Percentiles rank a stretch among this genome's conserved stretches.
Conservation (phyloP, 2,888 invertebrate genomes). For the Diogma glabrata region DNA sequence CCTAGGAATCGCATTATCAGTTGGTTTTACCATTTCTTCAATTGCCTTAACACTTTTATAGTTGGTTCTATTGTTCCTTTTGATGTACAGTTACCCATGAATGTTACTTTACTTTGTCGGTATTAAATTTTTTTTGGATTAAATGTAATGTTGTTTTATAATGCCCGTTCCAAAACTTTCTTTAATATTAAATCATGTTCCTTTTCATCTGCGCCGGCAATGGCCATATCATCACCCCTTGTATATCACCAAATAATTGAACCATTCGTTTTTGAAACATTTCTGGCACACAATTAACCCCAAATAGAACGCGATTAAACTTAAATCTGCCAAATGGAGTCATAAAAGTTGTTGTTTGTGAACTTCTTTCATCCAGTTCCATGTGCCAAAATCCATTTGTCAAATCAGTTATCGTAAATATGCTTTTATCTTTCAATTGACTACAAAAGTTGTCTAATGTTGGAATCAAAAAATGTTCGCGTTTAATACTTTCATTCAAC, state of each 20-base stretch:
- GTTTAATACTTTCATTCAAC: conserved; percentile 21
- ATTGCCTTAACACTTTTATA: neutral
- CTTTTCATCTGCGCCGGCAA: conserved; percentile 14
- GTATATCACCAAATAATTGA: too few species aligned
- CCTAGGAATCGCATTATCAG: too few species aligned
- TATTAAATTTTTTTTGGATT: too few species aligned
- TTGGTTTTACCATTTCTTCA: neutral
- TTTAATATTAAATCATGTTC: conserved; percentile 16
- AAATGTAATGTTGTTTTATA: conserved; percentile 12
- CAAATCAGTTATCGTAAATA: conserved; percentile 17
- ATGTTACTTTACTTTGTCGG: neutral
- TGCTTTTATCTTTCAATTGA: conserved; percentile 14
- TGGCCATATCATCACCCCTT: conserved; percentile 22
- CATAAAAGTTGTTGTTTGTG: conserved; percentile 18
- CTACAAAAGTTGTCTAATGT: too few species aligned
- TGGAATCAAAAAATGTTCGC: conserved; percentile 23
- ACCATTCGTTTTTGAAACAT: too few species aligned
- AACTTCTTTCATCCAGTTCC: conserved; percentile 13
- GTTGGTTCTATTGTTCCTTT: neutral
- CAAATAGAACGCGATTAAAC: conserved; percentile 16
- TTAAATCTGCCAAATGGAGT: conserved; percentile 18
- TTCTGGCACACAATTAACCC: too few species aligned
- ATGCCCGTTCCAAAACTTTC: conserved; percentile 11
- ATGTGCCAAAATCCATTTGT: conserved; percentile 19
- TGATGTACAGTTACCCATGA: conserved; percentile 4